phyloP scores from a whole-genome alignment of 2,888 invertebrate species.

The Hirtodrosophila trivittata region DNA sequence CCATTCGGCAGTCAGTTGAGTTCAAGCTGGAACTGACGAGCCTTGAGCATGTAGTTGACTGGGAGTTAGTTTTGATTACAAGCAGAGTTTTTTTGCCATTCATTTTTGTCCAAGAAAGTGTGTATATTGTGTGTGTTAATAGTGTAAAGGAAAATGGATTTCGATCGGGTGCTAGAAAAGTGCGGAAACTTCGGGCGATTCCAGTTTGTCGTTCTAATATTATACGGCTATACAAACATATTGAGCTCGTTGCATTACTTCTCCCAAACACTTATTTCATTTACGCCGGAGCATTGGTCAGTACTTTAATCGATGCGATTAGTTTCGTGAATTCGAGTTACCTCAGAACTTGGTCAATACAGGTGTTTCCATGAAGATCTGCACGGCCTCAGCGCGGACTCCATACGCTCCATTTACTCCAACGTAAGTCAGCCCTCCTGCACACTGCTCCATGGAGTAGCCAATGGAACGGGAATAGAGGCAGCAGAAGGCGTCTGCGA shows the following conservation, averaged over 20 bases:
- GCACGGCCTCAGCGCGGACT: conserved; percentile 60
- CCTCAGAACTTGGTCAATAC: too few relatives aligned
- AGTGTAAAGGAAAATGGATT: conserved; percentile 78
- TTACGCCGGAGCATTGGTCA: conserved; percentile 85
- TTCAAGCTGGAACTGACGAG: neutral
- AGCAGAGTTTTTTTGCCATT: too few relatives aligned
- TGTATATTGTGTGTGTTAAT: neutral
- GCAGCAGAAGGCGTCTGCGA: conserved; percentile 77
- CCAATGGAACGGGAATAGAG: conserved; percentile 63
- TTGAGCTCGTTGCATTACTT: conserved; percentile 86
- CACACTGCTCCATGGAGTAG: conserved; percentile 41
- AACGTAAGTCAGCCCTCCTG: conserved; percentile 48
- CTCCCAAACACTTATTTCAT: conserved; percentile 86
- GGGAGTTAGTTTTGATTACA: conserved; percentile 2
- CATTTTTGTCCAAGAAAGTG: too few relatives aligned
- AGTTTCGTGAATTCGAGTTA: too few relatives aligned
- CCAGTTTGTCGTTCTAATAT: conserved; percentile 84
- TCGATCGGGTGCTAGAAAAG: conserved; percentile 85
- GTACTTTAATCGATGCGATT: neutral
- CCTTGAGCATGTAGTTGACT: conserved; percentile 55
- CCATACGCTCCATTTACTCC: conserved; percentile 74
- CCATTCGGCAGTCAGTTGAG: neutral
- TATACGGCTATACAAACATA: conserved; percentile 85
- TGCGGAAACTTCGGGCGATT: conserved; percentile 85
- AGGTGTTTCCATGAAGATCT: conserved; percentile 79